Conservation (phyloP, 2,113 vertebrate species). For the Phyllostomus hastatus region DNA sequence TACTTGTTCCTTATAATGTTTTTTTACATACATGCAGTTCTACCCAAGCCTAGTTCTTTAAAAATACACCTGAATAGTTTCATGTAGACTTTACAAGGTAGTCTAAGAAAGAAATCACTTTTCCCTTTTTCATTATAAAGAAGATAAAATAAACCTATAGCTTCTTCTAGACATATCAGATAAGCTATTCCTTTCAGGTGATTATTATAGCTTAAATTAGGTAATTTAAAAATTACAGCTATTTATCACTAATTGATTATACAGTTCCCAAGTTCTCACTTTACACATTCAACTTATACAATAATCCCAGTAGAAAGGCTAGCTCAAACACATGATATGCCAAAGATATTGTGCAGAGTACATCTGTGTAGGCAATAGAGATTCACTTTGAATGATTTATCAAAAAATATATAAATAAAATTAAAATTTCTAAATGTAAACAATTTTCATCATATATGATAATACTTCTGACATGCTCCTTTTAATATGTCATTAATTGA, state of each 20-base stretch:
- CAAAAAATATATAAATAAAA: neutral
- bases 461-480: neutral
- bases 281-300: neutral
- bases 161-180: neutral
- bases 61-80: neutral
- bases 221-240: neutral
- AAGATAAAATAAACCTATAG: neutral
- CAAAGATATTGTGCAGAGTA: neutral
- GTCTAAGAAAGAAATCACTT: neutral
- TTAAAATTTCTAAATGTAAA: neutral
- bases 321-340: neutral
- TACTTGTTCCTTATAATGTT: neutral
- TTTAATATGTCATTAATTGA: constrained; percentile 33
- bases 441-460: neutral
- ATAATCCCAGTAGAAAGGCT: neutral
- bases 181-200: neutral
- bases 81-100: neutral
- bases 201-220: neutral
- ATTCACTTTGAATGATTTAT: neutral
- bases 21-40: neutral
- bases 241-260: neutral
- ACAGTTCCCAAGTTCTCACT: neutral
- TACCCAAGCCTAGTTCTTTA: neutral
- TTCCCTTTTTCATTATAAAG: neutral
- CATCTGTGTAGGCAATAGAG: neutral